These are phyloP conservation scores for Pygocentrus nattereri DNA, from an alignment of 2,797 vertebrate species.

Conservation along the genomic window DNA sequence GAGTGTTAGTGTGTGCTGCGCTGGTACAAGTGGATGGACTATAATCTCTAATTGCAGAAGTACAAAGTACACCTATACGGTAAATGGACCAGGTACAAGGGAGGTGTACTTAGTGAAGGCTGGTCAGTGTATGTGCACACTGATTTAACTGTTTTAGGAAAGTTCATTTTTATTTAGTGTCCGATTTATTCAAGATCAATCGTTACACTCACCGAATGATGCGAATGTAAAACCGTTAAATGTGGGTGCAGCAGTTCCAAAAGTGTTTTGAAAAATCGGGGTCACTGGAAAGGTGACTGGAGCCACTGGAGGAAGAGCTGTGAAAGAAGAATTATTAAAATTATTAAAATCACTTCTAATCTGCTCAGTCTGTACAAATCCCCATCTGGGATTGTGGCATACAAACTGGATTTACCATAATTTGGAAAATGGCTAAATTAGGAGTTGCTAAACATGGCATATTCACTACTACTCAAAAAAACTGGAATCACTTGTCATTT, in stretches of 20 bases:
- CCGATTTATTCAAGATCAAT: neutral
- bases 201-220: slow-evolving; percentile 67
- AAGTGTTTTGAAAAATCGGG: slow-evolving; percentile 68
- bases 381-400: neutral
- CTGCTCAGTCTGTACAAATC: neutral
- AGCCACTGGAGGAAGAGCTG: slow-evolving; percentile 10
- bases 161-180: too few species aligned
- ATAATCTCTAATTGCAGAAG: too few species aligned
- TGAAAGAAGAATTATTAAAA: neutral
- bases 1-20: too few species aligned
- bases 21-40: too few species aligned
- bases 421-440: neutral
- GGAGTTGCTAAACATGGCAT: neutral
- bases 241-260: slow-evolving; percentile 48
- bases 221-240: slow-evolving; percentile 69
- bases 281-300: slow-evolving; percentile 24
- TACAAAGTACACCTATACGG: too few species aligned
- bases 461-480: neutral
- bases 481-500: neutral
- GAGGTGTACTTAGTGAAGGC: too few species aligned
- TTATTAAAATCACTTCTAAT: neutral
- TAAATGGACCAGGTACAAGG: too few species aligned
- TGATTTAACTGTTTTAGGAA: too few species aligned
- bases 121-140: too few species aligned
- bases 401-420: neutral